Evolutionary conservation across 2,113 vertebrate genomes (phyloP).

Genomic region (Oxyruncus cristatus): DNA sequence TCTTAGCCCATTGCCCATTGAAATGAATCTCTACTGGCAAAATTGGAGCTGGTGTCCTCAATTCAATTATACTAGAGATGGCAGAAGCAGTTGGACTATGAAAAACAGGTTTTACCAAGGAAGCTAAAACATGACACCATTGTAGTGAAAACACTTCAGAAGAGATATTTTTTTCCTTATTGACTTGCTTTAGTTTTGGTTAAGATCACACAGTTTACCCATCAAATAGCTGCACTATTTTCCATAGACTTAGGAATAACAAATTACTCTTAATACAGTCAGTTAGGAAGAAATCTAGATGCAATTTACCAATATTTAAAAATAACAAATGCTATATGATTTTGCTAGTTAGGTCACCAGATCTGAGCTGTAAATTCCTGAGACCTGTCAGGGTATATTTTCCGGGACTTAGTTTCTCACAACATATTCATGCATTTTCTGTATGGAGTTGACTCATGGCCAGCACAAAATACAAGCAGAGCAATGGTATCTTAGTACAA

Average conservation of each 20-base stretch:
- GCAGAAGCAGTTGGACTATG: neutral
- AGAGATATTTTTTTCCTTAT: neutral
- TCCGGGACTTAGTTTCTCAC: neutral
- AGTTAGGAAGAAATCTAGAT: neutral
- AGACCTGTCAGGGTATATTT: neutral
- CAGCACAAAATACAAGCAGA: neutral
- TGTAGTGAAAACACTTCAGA: neutral
- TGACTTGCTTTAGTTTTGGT: neutral
- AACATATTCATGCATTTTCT: neutral
- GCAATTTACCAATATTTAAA: neutral
- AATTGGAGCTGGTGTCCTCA: neutral
- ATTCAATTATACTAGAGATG: neutral
- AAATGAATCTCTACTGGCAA: neutral
- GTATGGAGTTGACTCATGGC: neutral
- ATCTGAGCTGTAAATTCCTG: neutral
- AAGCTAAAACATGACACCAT: neutral
- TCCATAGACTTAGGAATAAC: neutral
- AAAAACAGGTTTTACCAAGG: neutral
- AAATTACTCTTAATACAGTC: neutral
- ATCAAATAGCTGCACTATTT: neutral
- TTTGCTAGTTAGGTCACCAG: neutral
- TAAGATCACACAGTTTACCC: neutral
- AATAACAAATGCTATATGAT: neutral
- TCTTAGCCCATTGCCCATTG: neutral
- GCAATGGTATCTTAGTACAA: neutral